Evolutionary conservation across 2,113 vertebrate genomes (phyloP).

Genomic region (Perca schrenkii): DNA sequence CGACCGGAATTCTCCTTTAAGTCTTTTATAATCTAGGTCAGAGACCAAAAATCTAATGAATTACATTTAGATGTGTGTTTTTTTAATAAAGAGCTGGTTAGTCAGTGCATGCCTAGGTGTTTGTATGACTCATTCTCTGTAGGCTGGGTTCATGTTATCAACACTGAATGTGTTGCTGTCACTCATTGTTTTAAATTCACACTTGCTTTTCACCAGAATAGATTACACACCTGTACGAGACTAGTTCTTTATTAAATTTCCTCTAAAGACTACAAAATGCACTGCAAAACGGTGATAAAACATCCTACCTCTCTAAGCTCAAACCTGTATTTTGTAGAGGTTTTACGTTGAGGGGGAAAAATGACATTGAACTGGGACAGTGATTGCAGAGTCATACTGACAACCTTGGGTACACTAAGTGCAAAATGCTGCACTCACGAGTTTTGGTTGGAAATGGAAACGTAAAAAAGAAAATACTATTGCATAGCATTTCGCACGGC

Average conservation of each 20-base stretch:
- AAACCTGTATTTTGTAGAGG: no score
- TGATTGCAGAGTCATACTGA: no score
- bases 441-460: background rate
- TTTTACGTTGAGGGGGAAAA: no score
- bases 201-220: background rate
- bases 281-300: background rate
- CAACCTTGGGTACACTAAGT: background rate
- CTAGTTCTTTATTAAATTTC: background rate
- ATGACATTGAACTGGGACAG: no score
- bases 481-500: background rate
- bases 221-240: background rate
- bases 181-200: constrained; percentile 3
- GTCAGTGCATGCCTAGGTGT: constrained; percentile 12
- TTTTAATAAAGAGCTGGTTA: constrained; percentile 6
- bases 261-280: background rate
- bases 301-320: background rate
- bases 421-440: background rate
- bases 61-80: constrained; percentile 1
- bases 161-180: constrained; percentile 2
- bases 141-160: constrained; percentile 19
- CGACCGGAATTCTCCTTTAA: no score
- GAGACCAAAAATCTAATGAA: background rate
- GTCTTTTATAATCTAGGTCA: background rate
- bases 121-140: constrained; percentile 20
- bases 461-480: background rate